Evolutionary conservation across 2,113 vertebrate species (phyloP).

Genomic region (Neogobius melanostomus): DNA sequence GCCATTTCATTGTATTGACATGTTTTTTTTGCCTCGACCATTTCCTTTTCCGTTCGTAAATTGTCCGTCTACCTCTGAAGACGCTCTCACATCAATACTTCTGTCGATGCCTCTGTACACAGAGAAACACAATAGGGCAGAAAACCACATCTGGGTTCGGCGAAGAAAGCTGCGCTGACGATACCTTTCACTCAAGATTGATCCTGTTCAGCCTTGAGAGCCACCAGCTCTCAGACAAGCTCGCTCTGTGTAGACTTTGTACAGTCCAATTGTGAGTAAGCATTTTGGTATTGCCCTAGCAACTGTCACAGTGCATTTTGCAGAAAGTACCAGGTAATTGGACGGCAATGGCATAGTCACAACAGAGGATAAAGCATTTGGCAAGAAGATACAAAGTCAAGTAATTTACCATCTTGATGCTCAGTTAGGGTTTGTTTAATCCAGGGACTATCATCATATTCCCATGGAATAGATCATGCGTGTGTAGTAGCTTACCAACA

Average conservation of each 20-base stretch:
- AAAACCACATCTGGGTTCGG: neutral
- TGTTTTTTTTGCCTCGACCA: neutral
- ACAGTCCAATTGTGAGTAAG: neutral
- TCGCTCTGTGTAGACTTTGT: too few relatives aligned
- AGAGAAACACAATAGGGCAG: neutral
- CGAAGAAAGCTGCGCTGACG: neutral
- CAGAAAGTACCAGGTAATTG: too few relatives aligned
- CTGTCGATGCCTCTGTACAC: neutral
- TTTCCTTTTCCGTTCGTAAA: neutral
- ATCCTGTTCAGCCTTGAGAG: neutral
- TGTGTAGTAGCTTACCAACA: too few relatives aligned
- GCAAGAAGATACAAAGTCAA: too few relatives aligned
- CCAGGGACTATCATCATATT: too few relatives aligned
- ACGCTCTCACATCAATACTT: neutral
- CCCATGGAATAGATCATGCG: too few relatives aligned
- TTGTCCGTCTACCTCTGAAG: neutral
- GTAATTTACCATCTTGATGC: too few relatives aligned
- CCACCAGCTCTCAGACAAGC: neutral
- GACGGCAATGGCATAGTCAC: too few relatives aligned
- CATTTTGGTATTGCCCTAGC: neutral
- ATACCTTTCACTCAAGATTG: neutral
- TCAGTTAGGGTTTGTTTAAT: too few relatives aligned
- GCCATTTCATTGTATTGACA: neutral
- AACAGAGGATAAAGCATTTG: too few relatives aligned
- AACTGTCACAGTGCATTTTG: too few relatives aligned